These are phyloP conservation scores for Entomyzon cyanotis DNA, from an alignment of 2,113 vertebrate species.

Conservation along the genomic window DNA sequence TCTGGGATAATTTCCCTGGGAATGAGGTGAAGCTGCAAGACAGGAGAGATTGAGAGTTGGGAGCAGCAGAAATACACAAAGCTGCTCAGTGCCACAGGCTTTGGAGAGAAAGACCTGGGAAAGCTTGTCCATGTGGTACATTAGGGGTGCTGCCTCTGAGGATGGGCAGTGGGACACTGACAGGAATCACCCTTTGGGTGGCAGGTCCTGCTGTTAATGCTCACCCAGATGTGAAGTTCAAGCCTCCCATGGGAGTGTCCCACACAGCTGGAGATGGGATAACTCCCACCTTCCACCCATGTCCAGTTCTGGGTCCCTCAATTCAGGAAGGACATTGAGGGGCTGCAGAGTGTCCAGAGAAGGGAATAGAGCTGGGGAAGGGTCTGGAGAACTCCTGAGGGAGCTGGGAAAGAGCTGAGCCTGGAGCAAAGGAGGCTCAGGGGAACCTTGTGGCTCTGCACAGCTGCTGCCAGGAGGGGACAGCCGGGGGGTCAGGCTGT, in stretches of 20 bases:
- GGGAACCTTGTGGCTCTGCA: neutral
- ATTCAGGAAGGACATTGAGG: neutral
- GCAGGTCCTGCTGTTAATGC: neutral
- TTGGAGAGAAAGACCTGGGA: neutral
- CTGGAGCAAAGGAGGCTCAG: neutral
- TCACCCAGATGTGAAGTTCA: neutral
- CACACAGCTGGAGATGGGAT: neutral
- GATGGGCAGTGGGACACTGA: neutral
- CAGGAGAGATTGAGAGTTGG: neutral
- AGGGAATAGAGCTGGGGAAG: neutral
- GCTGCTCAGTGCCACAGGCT: neutral
- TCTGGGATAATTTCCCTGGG: neutral
- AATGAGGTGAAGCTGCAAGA: neutral
- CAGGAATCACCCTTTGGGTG: neutral
- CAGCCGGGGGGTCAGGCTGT: neutral
- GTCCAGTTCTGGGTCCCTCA: neutral
- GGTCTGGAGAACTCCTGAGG: neutral
- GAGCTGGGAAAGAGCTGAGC: neutral
- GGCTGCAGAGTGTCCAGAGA: neutral
- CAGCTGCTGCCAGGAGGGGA: neutral
- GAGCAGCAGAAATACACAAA: neutral
- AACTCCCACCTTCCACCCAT: neutral
- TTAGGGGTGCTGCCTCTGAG: accelerated
- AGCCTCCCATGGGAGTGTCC: neutral
- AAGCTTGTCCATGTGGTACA: neutral